Evolutionary conservation across 2,797 vertebrate species (phyloP).

Genomic region (Crenichthys baileyi): DNA sequence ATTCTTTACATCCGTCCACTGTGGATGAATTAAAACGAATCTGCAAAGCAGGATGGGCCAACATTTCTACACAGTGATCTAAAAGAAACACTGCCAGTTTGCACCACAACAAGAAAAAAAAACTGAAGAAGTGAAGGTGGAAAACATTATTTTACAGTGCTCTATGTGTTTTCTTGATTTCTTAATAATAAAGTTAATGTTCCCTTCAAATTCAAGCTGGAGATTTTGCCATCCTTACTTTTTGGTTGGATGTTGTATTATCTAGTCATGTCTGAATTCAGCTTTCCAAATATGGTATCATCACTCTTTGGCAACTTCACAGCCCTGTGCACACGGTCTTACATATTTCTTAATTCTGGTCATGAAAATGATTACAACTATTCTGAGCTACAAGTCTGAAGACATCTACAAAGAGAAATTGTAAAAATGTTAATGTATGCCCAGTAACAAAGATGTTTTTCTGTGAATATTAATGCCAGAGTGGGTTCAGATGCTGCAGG

Average conservation of each 20-base stretch:
- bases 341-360: background rate
- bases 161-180: background rate
- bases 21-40: too few relatives aligned
- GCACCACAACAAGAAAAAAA: background rate
- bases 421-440: background rate
- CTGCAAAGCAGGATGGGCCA: background rate
- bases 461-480: constrained; percentile 1
- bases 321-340: too few relatives aligned
- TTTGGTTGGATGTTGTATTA: background rate
- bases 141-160: background rate
- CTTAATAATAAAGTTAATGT: background rate
- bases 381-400: too few relatives aligned
- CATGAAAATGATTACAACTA: background rate
- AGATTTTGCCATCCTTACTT: background rate
- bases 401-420: background rate
- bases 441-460: background rate
- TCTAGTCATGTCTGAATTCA: background rate
- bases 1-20: background rate
- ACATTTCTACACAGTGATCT: background rate
- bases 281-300: background rate
- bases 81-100: background rate
- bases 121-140: background rate
- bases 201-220: background rate
- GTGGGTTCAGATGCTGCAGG: constrained; percentile 6
- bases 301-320: background rate